Evolutionary conservation across 2,113 vertebrate genomes (phyloP).

Genomic region (Notarius lentiginosus): DNA sequence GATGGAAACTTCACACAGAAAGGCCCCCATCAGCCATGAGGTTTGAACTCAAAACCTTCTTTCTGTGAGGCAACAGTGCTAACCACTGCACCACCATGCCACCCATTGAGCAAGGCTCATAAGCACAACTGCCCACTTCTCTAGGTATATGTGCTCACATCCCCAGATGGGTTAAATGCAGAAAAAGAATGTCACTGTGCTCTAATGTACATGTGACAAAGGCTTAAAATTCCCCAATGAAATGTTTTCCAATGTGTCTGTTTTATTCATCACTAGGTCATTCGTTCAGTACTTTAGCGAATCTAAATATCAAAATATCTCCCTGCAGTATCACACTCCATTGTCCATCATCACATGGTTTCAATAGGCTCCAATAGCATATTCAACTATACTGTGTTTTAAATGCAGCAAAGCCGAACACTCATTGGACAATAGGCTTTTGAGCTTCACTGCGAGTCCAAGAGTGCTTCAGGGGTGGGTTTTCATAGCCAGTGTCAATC

Average conservation of each 20-base stretch:
- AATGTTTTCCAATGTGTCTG: not conserved
- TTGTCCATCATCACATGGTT: not conserved
- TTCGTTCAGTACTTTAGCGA: not conserved
- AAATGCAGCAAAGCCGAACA: not conserved
- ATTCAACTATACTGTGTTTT: not conserved
- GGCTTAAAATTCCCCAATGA: too few relatives aligned
- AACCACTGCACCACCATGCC: too few relatives aligned
- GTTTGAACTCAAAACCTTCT: too few relatives aligned
- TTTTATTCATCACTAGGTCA: not conserved
- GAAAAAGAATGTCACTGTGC: too few relatives aligned
- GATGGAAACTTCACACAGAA: too few relatives aligned
- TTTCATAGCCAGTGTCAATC: not conserved
- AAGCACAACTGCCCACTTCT: too few relatives aligned
- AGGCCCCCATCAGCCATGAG: too few relatives aligned
- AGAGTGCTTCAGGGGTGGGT: not conserved
- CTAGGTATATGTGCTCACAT: too few relatives aligned
- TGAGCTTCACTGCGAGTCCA: not conserved
- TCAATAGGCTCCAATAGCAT: not conserved
- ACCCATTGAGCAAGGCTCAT: too few relatives aligned
- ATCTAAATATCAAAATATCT: not conserved
- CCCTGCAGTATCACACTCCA: not conserved
- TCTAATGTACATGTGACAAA: too few relatives aligned
- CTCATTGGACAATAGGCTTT: not conserved
- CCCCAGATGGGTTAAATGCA: too few relatives aligned
- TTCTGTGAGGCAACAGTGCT: too few relatives aligned